Evolutionary conservation across 2,888 invertebrate genomes (phyloP).

Genomic region (Cheilosia grossa): DNA sequence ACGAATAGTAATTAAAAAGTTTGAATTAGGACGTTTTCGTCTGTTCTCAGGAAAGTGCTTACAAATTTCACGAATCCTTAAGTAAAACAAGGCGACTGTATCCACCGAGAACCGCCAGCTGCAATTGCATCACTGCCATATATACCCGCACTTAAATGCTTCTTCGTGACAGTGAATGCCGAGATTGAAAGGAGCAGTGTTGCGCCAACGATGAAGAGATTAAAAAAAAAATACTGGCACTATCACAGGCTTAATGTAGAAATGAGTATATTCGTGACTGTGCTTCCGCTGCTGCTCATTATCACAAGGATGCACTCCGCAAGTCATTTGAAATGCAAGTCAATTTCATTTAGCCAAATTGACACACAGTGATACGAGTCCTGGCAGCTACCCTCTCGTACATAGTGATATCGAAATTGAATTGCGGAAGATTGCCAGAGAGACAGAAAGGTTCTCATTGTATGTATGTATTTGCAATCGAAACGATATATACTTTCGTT

Average conservation of each 20-base stretch:
- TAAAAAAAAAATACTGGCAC: not conserved
- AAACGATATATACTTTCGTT: not conserved
- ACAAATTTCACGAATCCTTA: not conserved
- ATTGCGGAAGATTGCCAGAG: not conserved
- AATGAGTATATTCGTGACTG: constrained; percentile 6
- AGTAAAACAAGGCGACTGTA: not conserved
- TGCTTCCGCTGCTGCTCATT: not conserved
- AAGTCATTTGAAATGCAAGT: constrained; percentile 17
- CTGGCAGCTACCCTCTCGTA: not conserved
- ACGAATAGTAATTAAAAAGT: constrained; percentile 20
- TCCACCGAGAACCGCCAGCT: not conserved
- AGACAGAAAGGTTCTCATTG: not conserved
- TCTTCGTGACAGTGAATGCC: not conserved
- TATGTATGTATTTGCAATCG: not conserved
- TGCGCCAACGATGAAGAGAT: not conserved
- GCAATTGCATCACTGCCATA: not conserved
- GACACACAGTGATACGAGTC: constrained; percentile 9
- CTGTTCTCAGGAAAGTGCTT: not conserved
- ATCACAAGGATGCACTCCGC: not conserved
- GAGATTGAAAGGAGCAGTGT: not conserved
- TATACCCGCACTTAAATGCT: not conserved
- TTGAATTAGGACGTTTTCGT: not conserved
- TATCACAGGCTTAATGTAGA: constrained; percentile 2
- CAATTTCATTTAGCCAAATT: constrained; percentile 12
- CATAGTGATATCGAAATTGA: constrained; percentile 9